Percentiles rank a stretch among this genome's conserved stretches.
phyloP scores from a whole-genome alignment of 2,888 invertebrate species.

The Cephalotes varians region DNA sequence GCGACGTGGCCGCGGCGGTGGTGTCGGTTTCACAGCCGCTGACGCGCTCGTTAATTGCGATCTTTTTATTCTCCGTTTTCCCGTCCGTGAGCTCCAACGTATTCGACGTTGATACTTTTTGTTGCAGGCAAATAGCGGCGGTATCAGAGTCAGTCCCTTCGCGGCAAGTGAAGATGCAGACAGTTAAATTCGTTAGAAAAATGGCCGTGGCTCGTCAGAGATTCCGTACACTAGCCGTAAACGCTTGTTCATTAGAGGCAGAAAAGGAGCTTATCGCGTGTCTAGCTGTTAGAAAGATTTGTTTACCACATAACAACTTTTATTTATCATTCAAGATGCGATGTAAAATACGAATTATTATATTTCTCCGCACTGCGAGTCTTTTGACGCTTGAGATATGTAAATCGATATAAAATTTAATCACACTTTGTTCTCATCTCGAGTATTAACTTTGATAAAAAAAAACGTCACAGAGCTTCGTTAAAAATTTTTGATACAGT shows the following conservation, averaged over 20 bases:
- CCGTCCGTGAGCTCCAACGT: slow-evolving; percentile 23
- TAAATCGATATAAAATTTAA: slow-evolving; percentile 16
- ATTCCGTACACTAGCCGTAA: slow-evolving; percentile 50
- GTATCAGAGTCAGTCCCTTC: slow-evolving; percentile 54
- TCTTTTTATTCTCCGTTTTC: slow-evolving; percentile 68
- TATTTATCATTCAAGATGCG: neutral
- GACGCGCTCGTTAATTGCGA: slow-evolving; percentile 72
- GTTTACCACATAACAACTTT: neutral
- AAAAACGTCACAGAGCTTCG: neutral
- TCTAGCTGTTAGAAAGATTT: neutral
- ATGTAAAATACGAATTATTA: neutral
- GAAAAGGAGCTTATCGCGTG: neutral
- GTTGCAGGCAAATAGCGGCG: slow-evolving; percentile 41
- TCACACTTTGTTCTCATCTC: slow-evolving; percentile 22
- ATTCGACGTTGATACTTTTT: slow-evolving; percentile 57
- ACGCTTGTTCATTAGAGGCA: neutral
- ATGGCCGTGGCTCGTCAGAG: slow-evolving; percentile 59
- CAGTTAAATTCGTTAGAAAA: slow-evolving; percentile 58
- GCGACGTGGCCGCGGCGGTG: slow-evolving; percentile 47
- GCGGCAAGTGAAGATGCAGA: slow-evolving; percentile 59
- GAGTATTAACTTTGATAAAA: slow-evolving; percentile 11
- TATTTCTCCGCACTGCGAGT: neutral
- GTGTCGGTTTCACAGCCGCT: slow-evolving; percentile 59
- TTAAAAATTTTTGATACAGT: slow-evolving; percentile 16
- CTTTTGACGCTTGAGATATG: neutral